Percentiles rank a stretch among this genome's conserved stretches.
Conservation (phyloP, 2,113 vertebrate species). For the Ovis aries region DNA sequence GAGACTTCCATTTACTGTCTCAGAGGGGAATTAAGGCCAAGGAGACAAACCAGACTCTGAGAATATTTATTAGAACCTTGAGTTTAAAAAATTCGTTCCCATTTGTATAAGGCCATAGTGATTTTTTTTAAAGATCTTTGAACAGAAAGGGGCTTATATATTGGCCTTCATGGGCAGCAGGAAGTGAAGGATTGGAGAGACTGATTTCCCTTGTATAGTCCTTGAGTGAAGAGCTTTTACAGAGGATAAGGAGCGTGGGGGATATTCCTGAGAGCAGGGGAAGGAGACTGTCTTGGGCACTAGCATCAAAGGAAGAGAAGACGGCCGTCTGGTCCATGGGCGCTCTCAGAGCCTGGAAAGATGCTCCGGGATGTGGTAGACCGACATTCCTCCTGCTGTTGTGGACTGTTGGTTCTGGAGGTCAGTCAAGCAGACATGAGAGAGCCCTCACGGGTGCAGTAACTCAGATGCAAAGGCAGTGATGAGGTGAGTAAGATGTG, state of each 20-base stretch:
- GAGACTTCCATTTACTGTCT: background rate
- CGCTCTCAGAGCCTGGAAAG: background rate
- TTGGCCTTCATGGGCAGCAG: background rate
- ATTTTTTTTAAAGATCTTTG: background rate
- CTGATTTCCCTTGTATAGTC: background rate
- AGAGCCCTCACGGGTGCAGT: background rate
- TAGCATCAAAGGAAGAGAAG: background rate
- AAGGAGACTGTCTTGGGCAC: background rate
- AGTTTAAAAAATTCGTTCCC: background rate
- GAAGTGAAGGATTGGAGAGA: background rate
- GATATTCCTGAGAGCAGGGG: background rate
- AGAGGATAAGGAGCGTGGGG: background rate
- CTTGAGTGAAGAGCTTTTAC: background rate
- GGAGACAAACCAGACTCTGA: background rate
- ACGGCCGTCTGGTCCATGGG: background rate
- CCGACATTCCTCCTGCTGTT: background rate
- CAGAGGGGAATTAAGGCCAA: background rate
- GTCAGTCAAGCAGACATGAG: background rate
- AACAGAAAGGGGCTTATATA: background rate
- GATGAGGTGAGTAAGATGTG: background rate
- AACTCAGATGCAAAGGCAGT: background rate
- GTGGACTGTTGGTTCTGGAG: background rate
- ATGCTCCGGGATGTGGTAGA: background rate
- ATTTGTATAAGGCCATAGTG: background rate
- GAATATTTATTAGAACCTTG: background rate